Base-by-base conservation (phyloP, 2,888 invertebrate species). In the Ashinkailepas kermadecensis region DNA sequence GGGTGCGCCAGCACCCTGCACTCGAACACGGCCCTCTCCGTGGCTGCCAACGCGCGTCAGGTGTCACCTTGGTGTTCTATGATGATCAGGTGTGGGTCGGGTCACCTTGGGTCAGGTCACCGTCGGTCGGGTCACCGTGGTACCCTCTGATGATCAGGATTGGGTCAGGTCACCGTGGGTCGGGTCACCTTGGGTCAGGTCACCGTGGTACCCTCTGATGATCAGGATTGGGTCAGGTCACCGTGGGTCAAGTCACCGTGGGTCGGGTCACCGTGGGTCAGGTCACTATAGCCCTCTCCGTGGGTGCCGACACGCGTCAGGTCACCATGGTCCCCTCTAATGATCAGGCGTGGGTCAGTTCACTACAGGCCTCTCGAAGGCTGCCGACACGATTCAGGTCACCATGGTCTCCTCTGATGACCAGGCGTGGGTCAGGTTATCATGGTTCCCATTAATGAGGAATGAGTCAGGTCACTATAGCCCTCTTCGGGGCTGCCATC, bases 1-100 rank as follows among this genome's bases (percentile, higher is more conserved):
- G 83, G 82, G 70, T 84, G 82, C 57, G 82, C 81, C 18, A 65
- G 62, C 25, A 85, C 84, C 65, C 84, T 83, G 39, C 85, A 85
- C 62, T 82, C 82, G 81, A 85, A 83, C 21, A 82, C 81, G 57
- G 83, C 84, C 12, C 82, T 81, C 23, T 85, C 85, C 15, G 84
- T 84, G 13, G 83, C 85, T 85, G 84, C 7, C 21, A 39, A 13
- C 59, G 7, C 59, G 4, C 39, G 67, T 67, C 67, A 67, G 67
- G 25, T 67, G 64, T 64, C 64, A 64, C 10, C 7, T n/a, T 8
- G 39, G n/a, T n/a, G n/a, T n/a, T n/a, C n/a, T n/a, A n/a, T n/a
- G n/a, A n/a, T n/a, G n/a, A n/a, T n/a, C 9, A 8, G 9, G 59
- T 12, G 9, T 4, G 13, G 65, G 23, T 6, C 9, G 2, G 23